Evolutionary conservation across 1,140 invertebrate species (phyloP), one percentile per base, ranked within the genome.

Genomic region (Lysiphlebus fabarum): DNA sequence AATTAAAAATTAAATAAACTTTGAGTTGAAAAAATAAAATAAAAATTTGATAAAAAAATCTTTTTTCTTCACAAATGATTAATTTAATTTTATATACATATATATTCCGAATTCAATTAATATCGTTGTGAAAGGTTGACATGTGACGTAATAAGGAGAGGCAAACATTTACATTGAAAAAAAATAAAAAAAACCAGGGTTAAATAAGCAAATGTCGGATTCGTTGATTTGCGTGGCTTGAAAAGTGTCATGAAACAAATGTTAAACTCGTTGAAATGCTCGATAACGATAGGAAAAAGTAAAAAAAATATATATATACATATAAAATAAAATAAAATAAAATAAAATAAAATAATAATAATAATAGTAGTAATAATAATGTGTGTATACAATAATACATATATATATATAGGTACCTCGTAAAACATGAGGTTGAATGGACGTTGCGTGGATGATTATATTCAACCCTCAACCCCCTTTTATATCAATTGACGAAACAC

Each of bases 221-320:
- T 53, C 34, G 14, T 26, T 26, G 12, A 44, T 69, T 70, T 69
- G 70, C 68, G 71, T 70, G 63, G 55, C 66, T 74, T 69, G 67
- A 69, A 72, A 65, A 73, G 73, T 74, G 72, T 74, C 72, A 70
- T 71, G 68, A 68, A 72, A 71, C 65, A 67, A 70, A 72, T 70
- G 70, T 74, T 67, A 73, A 74, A 70, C 70, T 71, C 66, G 72
- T 61, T 73, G 72, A 74, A 75, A 75, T 75, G 72, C 70, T 70
- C 64, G 70, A 68, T 69, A 69, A 65, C 69, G 70, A 75, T 74
- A 76, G 68, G 63, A 26, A 6, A 38, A 6, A 34, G 6, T 14
- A n/a, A 6, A 51, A 40, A 38, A 47, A 49, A 55, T 44, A 42
- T 11, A 26, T 6, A 33, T 9, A 58, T 26, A 48, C 12, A 47